A percentile compares a stretch with the other conserved stretches of the same genome.
These are phyloP conservation scores for Channa striata DNA, from an alignment of 2,797 vertebrate genomes.

Conservation along the genomic window DNA sequence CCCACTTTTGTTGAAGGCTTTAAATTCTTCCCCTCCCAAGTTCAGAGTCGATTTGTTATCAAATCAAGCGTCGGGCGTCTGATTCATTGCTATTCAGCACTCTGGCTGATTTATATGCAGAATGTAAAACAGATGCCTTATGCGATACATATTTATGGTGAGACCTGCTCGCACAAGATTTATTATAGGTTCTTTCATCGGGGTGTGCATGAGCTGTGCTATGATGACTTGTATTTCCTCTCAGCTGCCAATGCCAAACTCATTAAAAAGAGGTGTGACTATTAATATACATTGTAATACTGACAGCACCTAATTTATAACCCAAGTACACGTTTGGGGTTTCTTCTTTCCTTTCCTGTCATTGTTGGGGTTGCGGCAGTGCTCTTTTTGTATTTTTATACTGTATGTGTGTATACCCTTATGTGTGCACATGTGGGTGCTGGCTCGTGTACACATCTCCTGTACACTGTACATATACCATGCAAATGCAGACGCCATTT, in stretches of 20 bases:
- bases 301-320: constrained; percentile 99
- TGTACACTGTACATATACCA: constrained; percentile 18
- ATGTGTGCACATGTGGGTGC: constrained; percentile 16
- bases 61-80: constrained; percentile 99
- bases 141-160: constrained; percentile 99
- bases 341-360: constrained; percentile 78
- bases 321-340: constrained; percentile 90
- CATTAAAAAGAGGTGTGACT: constrained; percentile 99
- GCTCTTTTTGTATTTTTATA: constrained; percentile 65
- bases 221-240: constrained; percentile 99
- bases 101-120: constrained; percentile 99
- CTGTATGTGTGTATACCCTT: constrained; percentile 33
- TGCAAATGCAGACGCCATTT: constrained; percentile 51
- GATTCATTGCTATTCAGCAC: constrained; percentile 99
- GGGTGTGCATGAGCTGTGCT: constrained; percentile 96
- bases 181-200: constrained; percentile 99
- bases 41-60: constrained; percentile 99
- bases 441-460: constrained; percentile 24
- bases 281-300: constrained; percentile 99
- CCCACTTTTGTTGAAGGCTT: constrained; percentile 88
- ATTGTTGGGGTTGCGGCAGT: constrained; percentile 82
- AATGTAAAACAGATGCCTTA: constrained; percentile 99
- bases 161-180: constrained; percentile 99
- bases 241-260: constrained; percentile 99
- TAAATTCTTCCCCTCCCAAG: constrained; percentile 97